Conservation (phyloP, 2,888 invertebrate genomes). For the Eugnorisma glareosa region DNA sequence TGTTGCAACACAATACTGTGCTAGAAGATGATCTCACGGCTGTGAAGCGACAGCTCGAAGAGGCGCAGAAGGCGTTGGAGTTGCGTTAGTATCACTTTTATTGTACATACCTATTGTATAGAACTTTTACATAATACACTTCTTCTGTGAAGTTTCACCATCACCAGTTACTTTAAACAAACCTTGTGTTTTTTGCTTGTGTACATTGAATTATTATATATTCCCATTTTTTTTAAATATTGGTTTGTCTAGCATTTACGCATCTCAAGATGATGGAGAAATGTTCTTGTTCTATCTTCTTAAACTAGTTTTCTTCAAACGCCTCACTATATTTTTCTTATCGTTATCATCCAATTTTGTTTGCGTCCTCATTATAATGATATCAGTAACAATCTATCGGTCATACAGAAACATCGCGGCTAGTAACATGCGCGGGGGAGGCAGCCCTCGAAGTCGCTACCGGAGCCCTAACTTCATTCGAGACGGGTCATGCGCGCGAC, state of each 20-base stretch:
- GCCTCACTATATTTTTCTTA: neutral
- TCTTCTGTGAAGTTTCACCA: neutral
- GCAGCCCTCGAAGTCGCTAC: conserved; percentile 80
- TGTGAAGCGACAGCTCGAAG: conserved; percentile 86
- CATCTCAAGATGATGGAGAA: neutral
- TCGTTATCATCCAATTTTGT: neutral
- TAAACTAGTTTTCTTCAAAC: neutral
- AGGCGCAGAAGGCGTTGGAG: conserved; percentile 80
- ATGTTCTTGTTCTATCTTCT: neutral
- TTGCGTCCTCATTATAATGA: neutral
- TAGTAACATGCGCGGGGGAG: conserved; percentile 79
- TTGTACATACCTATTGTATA: conserved; percentile 35
- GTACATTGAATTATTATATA: neutral
- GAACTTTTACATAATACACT: neutral
- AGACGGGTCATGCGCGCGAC: conserved; percentile 78
- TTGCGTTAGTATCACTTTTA: conserved; percentile 80
- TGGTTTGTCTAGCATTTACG: neutral
- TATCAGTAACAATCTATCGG: conserved; percentile 7
- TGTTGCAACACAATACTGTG: conserved; percentile 92
- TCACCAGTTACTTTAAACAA: neutral
- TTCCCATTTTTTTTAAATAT: neutral
- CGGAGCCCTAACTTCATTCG: conserved; percentile 80
- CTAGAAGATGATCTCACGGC: conserved; percentile 91
- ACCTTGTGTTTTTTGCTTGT: conserved; percentile 13
- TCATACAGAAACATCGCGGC: conserved; percentile 67